Conservation (phyloP, 30 jellyfish, hydroid and myxozoan species). For the Clytia hemisphaerica region DNA sequence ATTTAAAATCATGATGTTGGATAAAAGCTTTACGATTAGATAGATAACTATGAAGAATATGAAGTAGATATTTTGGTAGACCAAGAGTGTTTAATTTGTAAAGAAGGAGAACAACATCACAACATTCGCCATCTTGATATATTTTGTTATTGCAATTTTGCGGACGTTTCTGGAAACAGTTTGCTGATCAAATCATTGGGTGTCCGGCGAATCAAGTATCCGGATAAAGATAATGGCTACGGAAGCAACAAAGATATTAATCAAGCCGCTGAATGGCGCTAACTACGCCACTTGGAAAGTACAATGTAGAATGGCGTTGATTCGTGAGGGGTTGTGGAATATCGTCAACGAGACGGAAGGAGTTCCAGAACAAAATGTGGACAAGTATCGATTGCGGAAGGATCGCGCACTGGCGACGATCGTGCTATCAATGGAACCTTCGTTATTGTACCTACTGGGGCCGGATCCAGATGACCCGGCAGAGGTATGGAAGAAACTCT, state of each 20-base stretch:
- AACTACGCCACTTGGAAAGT: slow-evolving; percentile 35
- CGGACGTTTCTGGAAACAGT: too few species aligned
- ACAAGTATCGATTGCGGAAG: slow-evolving; percentile 16
- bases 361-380: slow-evolving; percentile 14
- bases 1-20: too few species aligned
- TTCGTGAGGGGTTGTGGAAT: slow-evolving; percentile 31
- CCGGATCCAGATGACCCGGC: slow-evolving; percentile 67
- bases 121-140: too few species aligned
- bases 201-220: too few species aligned
- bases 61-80: too few species aligned
- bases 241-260: not conserved
- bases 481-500: slow-evolving; percentile 36
- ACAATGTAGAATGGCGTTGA: slow-evolving; percentile 28
- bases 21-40: too few species aligned
- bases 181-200: too few species aligned
- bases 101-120: too few species aligned
- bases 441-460: slow-evolving; percentile 40
- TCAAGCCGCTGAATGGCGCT: slow-evolving; percentile 8
- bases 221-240: too few species aligned
- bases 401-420: slow-evolving; percentile 31
- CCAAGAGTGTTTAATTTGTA: too few species aligned
- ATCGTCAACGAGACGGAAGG: slow-evolving; percentile 31
- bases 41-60: too few species aligned
- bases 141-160: too few species aligned
- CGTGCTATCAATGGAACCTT: slow-evolving; percentile 39